phyloP scores from a whole-genome alignment of 2,113 vertebrate species.

The Salminus brasiliensis region DNA sequence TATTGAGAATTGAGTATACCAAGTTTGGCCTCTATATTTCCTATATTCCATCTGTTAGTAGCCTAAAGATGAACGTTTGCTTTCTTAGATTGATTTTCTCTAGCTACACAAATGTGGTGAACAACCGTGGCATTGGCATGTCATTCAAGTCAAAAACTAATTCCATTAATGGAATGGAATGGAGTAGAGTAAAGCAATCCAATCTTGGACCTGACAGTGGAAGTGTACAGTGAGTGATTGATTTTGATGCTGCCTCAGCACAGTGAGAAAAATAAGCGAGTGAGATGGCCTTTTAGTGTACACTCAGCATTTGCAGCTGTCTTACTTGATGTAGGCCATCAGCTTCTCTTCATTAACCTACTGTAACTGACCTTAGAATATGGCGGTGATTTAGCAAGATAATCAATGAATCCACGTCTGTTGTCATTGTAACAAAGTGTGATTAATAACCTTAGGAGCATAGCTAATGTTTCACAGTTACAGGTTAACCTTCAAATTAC shows the following conservation, averaged over 20 bases:
- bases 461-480: background rate
- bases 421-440: background rate
- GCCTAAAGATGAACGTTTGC: background rate
- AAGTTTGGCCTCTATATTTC: no score
- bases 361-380: background rate
- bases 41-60: no score
- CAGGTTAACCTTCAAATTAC: background rate
- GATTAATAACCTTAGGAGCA: no score
- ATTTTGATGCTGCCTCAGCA: slow-evolving; percentile 29
- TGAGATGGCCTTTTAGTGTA: background rate
- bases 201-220: background rate
- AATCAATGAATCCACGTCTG: background rate
- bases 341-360: background rate
- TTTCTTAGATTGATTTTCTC: background rate
- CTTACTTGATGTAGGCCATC: background rate
- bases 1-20: no score
- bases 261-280: background rate
- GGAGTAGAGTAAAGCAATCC: background rate
- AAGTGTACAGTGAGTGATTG: slow-evolving; percentile 16
- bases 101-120: background rate
- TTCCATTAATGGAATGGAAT: slow-evolving; percentile 43
- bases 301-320: background rate
- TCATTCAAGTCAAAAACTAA: slow-evolving; percentile 18
- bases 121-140: background rate
- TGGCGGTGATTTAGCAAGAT: background rate